phyloP scores from a whole-genome alignment of 92 coral and sea anemone species.

The Bergia puertoricense region DNA sequence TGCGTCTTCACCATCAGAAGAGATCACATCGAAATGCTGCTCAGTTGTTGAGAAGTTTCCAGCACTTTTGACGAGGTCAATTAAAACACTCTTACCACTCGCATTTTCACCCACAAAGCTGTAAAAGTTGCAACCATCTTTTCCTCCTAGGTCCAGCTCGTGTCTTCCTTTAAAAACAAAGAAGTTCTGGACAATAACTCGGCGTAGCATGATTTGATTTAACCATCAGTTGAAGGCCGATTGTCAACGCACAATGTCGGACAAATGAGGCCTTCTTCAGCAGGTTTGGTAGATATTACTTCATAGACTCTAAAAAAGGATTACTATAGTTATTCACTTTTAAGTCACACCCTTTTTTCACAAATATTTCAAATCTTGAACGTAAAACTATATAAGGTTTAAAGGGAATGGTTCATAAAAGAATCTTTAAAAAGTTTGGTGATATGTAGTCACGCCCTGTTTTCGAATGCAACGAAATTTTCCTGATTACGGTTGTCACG shows the following conservation, averaged over 20 bases:
- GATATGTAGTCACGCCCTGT: too few relatives aligned
- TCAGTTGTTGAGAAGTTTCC: constrained; percentile 80
- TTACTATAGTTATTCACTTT: too few relatives aligned
- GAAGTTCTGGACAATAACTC: constrained; percentile 83
- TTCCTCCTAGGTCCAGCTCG: constrained; percentile 65
- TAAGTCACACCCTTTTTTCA: too few relatives aligned
- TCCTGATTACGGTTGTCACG: too few relatives aligned
- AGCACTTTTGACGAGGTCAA: constrained; percentile 86
- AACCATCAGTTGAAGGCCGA: background rate
- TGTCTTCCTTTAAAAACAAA: constrained; percentile 83
- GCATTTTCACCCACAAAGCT: constrained; percentile 94
- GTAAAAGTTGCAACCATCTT: constrained; percentile 63
- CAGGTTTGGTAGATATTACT: too few relatives aligned
- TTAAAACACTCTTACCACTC: constrained; percentile 89
- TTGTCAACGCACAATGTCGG: background rate
- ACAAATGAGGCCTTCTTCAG: background rate
- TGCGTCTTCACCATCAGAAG: constrained; percentile 49
- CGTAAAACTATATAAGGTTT: background rate
- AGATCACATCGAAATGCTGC: constrained; percentile 71
- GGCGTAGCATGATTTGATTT: constrained; percentile 65
- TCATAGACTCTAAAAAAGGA: too few relatives aligned
- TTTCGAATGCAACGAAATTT: too few relatives aligned
- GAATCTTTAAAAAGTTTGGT: too few relatives aligned
- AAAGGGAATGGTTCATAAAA: too few relatives aligned
- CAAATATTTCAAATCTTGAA: background rate